Evolutionary conservation across 2,797 vertebrate species (phyloP).

Genomic region (Philypnodon macrostomus): DNA sequence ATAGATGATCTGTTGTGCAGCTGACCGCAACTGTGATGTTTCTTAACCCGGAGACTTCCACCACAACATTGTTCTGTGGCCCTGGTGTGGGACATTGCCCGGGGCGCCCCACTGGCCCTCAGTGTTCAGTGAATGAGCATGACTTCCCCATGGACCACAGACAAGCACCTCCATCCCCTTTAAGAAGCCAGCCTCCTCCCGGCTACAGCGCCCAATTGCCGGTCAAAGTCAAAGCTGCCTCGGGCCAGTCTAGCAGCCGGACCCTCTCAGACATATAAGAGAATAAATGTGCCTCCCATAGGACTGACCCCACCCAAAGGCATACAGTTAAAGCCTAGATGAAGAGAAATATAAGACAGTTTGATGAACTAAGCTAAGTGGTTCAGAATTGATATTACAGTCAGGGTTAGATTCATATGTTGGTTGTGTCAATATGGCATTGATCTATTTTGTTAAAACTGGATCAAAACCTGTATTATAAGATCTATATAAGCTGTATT

Average conservation of each 20-base stretch:
- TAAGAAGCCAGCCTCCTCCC: constrained; percentile 13
- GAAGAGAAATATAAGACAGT: neutral
- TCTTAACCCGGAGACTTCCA: constrained; percentile 43
- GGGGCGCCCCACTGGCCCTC: constrained; percentile 58
- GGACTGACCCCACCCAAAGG: constrained; percentile 16
- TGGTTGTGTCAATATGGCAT: too few species aligned
- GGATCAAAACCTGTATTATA: too few species aligned
- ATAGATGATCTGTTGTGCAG: constrained; percentile 23
- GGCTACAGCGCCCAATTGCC: constrained; percentile 24
- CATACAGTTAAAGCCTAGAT: neutral
- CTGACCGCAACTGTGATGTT: constrained; percentile 64
- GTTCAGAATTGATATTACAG: too few species aligned
- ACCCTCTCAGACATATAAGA: constrained; percentile 48
- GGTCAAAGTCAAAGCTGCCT: constrained; percentile 50
- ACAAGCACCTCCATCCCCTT: constrained; percentile 34
- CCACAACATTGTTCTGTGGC: constrained; percentile 63
- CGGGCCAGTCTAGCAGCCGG: constrained; percentile 52
- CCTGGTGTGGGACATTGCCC: constrained; percentile 62
- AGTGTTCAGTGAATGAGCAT: constrained; percentile 53
- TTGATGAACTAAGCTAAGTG: too few species aligned
- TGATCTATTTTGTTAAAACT: too few species aligned
- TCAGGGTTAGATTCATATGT: too few species aligned
- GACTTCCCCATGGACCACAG: constrained; percentile 46
- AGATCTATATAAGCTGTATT: too few species aligned
- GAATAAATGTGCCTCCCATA: constrained; percentile 27